These are phyloP conservation scores for Tachycineta bicolor DNA, from an alignment of 2,113 vertebrate species.

Conservation along the genomic window DNA sequence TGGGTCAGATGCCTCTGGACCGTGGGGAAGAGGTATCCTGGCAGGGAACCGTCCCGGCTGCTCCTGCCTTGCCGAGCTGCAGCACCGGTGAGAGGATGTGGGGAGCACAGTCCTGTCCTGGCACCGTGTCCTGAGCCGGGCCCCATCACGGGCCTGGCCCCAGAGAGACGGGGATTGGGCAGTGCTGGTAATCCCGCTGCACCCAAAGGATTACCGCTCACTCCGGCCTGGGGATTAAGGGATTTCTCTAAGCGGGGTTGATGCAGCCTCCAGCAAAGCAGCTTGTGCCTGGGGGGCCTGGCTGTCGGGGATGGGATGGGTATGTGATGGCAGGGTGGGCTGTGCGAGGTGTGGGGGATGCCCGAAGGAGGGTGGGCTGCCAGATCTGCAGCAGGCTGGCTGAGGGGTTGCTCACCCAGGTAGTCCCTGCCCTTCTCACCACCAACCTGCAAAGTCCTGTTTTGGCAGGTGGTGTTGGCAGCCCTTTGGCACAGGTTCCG, in stretches of 20 bases:
- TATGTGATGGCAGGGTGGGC: background rate
- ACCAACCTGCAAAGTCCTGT: background rate
- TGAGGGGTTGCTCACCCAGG: no score
- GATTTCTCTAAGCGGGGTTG: slow-evolving; percentile 42
- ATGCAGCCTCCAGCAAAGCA: background rate
- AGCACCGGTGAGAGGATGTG: background rate
- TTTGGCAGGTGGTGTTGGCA: background rate
- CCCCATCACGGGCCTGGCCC: background rate
- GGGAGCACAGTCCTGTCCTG: rapidly evolving
- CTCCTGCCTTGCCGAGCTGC: rapidly evolving
- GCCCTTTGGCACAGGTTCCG: background rate
- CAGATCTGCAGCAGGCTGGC: background rate
- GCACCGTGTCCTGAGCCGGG: background rate
- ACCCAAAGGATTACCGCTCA: background rate
- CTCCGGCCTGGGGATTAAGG: slow-evolving; percentile 39
- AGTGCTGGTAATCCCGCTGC: background rate
- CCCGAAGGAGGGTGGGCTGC: background rate
- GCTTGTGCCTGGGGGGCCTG: background rate
- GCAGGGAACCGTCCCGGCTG: rapidly evolving
- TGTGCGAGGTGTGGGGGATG: background rate
- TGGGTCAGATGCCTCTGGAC: rapidly evolving
- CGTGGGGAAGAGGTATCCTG: rapidly evolving
- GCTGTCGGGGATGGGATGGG: background rate
- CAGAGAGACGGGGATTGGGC: background rate
- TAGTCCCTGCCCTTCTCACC: rapidly evolving